These are phyloP conservation scores for Genyomyrus donnyi DNA, from an alignment of 2,113 vertebrate genomes.

Conservation along the genomic window DNA sequence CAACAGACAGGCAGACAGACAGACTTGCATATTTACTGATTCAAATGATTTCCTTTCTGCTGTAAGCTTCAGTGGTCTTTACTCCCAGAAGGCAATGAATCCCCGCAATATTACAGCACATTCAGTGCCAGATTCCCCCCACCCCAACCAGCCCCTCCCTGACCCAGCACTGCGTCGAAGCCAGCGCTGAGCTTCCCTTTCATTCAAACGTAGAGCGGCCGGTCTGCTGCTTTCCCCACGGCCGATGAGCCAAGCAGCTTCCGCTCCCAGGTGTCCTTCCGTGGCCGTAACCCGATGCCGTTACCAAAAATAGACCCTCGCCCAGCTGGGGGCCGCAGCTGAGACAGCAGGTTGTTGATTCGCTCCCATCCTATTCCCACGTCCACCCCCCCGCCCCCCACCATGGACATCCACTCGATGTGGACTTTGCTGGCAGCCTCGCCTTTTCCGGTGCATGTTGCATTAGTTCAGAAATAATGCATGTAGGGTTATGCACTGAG, in stretches of 20 bases:
- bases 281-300: conserved; percentile 47
- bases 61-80: neutral
- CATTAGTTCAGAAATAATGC: neutral
- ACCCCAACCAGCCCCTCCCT: neutral
- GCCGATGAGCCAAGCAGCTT: conserved; percentile 51
- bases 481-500: neutral
- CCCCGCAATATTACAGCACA: neutral
- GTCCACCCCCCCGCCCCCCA: neutral
- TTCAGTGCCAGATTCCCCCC: neutral
- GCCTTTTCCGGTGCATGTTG: neutral
- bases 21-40: neutral
- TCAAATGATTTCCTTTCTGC: neutral
- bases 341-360: conserved; percentile 24
- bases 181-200: neutral
- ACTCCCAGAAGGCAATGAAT: neutral
- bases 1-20: neutral
- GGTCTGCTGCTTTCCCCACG: neutral
- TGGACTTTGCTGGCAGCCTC: neutral
- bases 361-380: conserved; percentile 16
- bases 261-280: conserved; percentile 57
- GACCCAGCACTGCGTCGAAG: neutral
- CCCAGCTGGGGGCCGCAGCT: conserved; percentile 34
- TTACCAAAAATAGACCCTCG: conserved; percentile 58
- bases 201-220: neutral
- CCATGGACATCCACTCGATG: neutral